Conservation (phyloP, 2,113 vertebrate species). For the Collichthys lucidus region DNA sequence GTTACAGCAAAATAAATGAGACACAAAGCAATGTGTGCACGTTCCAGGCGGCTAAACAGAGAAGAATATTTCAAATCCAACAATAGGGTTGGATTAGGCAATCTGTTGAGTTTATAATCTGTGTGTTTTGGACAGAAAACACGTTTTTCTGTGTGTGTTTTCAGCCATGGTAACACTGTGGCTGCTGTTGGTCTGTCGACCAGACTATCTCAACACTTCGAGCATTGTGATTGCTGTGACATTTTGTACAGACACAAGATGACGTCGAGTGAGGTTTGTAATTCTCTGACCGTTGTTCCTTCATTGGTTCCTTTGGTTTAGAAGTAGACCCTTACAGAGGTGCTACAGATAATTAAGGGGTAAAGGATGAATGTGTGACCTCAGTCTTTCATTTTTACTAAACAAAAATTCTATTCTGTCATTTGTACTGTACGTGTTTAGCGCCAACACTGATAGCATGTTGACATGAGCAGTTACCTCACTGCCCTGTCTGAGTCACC, state of each 20-base stretch:
- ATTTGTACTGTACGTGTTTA: neutral
- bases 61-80: neutral
- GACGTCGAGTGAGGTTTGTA: neutral
- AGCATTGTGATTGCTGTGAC: neutral
- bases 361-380: no score
- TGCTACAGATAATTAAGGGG: neutral
- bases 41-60: neutral
- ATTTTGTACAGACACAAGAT: neutral
- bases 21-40: neutral
- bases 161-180: constrained; percentile 10
- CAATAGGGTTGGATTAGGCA: neutral
- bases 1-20: constrained; percentile 16
- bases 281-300: neutral
- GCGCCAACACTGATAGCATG: neutral
- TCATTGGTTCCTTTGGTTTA: no score
- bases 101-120: constrained; percentile 11
- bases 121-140: neutral
- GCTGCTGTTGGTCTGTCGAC: neutral
- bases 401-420: neutral
- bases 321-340: neutral
- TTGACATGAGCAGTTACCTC: neutral
- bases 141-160: neutral
- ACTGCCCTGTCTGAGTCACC: neutral
- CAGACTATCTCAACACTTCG: neutral
- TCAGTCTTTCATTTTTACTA: no score